Conservation (phyloP, 2,888 invertebrate genomes). For the Chymomyza fuscimana region DNA sequence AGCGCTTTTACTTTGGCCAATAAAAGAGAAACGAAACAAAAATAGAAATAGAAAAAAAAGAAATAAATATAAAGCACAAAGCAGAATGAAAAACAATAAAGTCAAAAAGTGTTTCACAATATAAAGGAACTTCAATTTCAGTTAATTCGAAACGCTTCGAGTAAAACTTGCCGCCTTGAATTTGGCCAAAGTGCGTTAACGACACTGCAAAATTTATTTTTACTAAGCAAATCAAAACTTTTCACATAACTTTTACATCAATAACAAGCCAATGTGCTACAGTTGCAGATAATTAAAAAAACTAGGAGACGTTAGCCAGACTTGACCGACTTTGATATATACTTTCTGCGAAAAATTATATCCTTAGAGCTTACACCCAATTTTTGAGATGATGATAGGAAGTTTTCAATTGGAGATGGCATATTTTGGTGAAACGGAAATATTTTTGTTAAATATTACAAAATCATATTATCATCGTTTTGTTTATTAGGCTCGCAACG, state of each 20-base stretch:
- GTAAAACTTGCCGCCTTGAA: constrained; percentile 32
- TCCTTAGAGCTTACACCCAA: too few species aligned
- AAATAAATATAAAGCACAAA: constrained; percentile 15
- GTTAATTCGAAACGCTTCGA: constrained; percentile 53
- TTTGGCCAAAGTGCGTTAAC: constrained; percentile 16
- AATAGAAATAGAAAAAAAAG: constrained; percentile 6
- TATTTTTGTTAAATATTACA: too few species aligned
- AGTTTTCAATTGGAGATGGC: too few species aligned
- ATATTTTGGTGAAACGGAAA: too few species aligned
- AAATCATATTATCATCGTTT: too few species aligned
- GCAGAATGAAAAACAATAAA: constrained; percentile 19
- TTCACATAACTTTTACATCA: constrained; percentile 72
- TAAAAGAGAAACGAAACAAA: neutral
- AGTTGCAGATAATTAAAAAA: neutral
- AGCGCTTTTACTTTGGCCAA: constrained; percentile 21
- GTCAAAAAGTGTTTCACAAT: constrained; percentile 28
- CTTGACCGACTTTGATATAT: too few species aligned
- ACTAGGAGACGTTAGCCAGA: neutral
- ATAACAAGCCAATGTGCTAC: constrained; percentile 28
- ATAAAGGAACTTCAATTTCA: constrained; percentile 55
- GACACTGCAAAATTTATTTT: constrained; percentile 57
- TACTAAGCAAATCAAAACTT: constrained; percentile 74
- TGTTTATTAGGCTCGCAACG: too few species aligned
- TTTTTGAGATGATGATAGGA: too few species aligned
- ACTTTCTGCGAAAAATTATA: too few species aligned